Conservation (phyloP, 2,888 invertebrate genomes). For the Leptinotarsa peninsularis region DNA sequence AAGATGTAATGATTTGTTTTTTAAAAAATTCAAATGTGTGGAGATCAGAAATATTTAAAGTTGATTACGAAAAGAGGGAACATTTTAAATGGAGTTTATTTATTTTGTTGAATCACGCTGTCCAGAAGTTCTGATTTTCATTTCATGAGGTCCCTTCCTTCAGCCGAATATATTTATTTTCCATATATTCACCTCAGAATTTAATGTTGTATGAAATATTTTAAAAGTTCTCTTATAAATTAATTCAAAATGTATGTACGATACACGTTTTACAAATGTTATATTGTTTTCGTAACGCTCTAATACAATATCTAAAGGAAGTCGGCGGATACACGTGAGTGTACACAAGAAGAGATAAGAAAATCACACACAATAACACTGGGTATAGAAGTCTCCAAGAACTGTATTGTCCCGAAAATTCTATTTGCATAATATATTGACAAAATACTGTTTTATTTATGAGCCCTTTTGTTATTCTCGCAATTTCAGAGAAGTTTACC, state of each 20-base stretch:
- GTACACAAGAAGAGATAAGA: conserved; percentile 13
- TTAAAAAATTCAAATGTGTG: too few species aligned
- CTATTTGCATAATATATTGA: conserved; percentile 20
- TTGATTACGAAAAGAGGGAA: too few species aligned
- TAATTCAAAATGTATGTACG: background rate
- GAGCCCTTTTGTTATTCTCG: conserved; percentile 16
- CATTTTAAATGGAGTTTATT: too few species aligned
- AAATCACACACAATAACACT: conserved; percentile 9
- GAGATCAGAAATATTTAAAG: too few species aligned
- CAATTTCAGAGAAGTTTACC: conserved; percentile 1
- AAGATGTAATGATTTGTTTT: too few species aligned
- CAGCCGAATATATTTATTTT: too few species aligned
- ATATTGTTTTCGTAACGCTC: background rate
- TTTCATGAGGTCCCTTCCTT: too few species aligned
- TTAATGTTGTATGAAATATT: too few species aligned
- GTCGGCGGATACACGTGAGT: background rate
- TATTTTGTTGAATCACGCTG: too few species aligned
- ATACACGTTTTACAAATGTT: background rate
- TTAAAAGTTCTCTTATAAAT: too few species aligned
- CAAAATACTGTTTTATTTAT: conserved; percentile 19
- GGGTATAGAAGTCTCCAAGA: conserved; percentile 1
- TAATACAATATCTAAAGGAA: background rate
- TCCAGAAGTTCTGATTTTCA: too few species aligned
- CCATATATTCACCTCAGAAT: too few species aligned
- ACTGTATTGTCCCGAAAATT: conserved; percentile 13